Percentiles rank a stretch among this genome's conserved stretches.
Evolutionary conservation across 2,113 vertebrate species (phyloP).

Genomic region (Capricornis sumatraensis): DNA sequence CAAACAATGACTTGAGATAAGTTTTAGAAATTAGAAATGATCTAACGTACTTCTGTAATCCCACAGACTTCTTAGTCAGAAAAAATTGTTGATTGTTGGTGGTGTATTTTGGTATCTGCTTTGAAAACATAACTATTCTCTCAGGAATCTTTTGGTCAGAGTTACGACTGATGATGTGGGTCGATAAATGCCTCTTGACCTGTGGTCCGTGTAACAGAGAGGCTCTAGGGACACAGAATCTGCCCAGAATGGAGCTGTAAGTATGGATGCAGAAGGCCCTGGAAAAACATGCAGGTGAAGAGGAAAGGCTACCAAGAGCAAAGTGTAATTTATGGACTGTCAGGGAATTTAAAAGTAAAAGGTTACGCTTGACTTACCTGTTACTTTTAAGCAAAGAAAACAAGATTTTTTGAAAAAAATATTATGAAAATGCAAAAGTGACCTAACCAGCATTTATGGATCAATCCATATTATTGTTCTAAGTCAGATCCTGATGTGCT

Average conservation of each 20-base stretch:
- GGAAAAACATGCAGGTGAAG: not conserved
- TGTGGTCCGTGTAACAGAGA: not conserved
- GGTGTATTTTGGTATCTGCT: not conserved
- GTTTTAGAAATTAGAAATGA: not conserved
- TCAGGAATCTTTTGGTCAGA: not conserved
- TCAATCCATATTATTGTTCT: not conserved
- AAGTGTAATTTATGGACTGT: not conserved
- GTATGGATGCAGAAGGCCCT: not conserved
- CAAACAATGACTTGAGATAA: not conserved
- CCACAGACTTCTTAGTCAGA: not conserved
- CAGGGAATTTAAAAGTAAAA: slow-evolving; percentile 12
- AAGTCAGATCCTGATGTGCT: not conserved
- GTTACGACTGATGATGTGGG: not conserved
- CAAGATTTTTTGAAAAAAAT: not conserved
- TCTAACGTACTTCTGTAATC: not conserved
- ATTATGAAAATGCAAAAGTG: slow-evolving; percentile 10
- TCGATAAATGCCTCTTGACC: slow-evolving; percentile 32
- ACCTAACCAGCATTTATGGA: not conserved
- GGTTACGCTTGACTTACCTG: slow-evolving; percentile 19
- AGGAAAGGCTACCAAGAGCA: not conserved
- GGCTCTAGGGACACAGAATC: not conserved
- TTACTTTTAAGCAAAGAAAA: slow-evolving; percentile 40
- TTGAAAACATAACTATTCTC: slow-evolving; percentile 7
- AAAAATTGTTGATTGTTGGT: not conserved
- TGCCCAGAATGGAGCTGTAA: not conserved